Base-by-base conservation (phyloP, 2,797 vertebrate species). In the Poecilia picta region DNA sequence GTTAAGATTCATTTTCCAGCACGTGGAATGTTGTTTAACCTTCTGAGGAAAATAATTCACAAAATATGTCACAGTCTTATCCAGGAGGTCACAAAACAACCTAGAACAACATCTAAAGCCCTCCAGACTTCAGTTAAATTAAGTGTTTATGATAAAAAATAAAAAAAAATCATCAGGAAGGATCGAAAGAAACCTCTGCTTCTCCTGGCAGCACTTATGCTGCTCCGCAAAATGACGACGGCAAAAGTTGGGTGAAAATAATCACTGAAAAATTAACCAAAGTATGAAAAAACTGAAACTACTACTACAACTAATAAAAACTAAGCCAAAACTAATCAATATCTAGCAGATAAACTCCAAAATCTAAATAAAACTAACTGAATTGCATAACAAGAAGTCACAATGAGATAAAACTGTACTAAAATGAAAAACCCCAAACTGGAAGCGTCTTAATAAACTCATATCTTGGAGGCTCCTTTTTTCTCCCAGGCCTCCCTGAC, bases 401-500 rank as follows among this genome's bases (percentile, higher is more conserved):
- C 47, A 49, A 20, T 49, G 16, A 49, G 18, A 3, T 51, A 51
- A 51, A 51, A 51, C 49, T 51, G 8, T 23, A 23, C 49, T 8
- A 23, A 51, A 51, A 51, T 51, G 20, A 23, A 51, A 51, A 51
- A 51, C 18, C 18, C 18, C 18, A 51, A 53, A 53, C 20, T 51
- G 20, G 49, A 53, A 53, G 49, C 8, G 2, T 47, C 25, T 72
- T 51, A 13, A 62, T 15, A 77, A 72, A 28, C 41, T 72, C 28
- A 2, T 45, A 0, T 68, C 6, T 41, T 23, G 45, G 62, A 10
- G 36, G 16, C 18, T 43, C 13, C 33, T 72, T 72, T 33, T 71
- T 84, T 76, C 41, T 0, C 75, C 83, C 78, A 82, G 89, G 90
- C 89, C 87, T 92, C 86, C 83, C 72, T 73, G 55, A 73, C 85